A percentile compares a stretch with the other conserved stretches of the same genome.
phyloP scores from a whole-genome alignment of 2,888 invertebrate genomes.

The Sesia bembeciformis region DNA sequence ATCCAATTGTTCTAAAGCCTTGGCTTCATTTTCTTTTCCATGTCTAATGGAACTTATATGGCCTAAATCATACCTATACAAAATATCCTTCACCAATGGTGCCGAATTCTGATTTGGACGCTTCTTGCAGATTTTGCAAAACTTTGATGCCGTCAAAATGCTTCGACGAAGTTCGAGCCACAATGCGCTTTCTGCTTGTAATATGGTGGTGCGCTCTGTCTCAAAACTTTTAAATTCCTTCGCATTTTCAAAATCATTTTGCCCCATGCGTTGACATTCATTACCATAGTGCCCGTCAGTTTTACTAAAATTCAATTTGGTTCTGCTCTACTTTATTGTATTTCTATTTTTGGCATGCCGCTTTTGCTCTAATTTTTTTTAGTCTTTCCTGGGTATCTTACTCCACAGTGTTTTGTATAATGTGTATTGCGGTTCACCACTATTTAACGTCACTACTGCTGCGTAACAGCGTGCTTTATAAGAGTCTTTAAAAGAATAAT shows the following conservation, averaged over 20 bases:
- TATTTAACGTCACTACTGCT: not conserved
- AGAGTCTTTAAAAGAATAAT: not conserved
- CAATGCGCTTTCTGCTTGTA: not conserved
- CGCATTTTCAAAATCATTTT: not conserved
- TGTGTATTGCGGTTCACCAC: not conserved
- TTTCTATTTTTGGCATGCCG: not conserved
- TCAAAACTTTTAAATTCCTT: not conserved
- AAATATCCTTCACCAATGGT: not conserved
- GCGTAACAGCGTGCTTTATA: not conserved
- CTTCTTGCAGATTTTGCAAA: not conserved
- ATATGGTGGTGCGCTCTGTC: not conserved
- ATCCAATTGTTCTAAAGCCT: not conserved
- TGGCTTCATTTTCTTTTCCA: not conserved
- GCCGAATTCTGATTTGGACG: not conserved
- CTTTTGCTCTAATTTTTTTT: not conserved
- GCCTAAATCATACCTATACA: not conserved
- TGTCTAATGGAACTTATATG: not conserved
- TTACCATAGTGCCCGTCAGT: not conserved
- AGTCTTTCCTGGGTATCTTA: not conserved
- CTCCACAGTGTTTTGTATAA: not conserved
- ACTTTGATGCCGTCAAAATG: not conserved
- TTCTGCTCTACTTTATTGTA: not conserved
- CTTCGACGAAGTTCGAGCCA: not conserved
- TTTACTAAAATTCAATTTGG: not conserved
- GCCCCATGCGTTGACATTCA: not conserved